Evolutionary conservation across 2,797 vertebrate genomes (phyloP), one percentile per base, ranked within the genome.

Genomic region (Acipenser ruthenus): DNA sequence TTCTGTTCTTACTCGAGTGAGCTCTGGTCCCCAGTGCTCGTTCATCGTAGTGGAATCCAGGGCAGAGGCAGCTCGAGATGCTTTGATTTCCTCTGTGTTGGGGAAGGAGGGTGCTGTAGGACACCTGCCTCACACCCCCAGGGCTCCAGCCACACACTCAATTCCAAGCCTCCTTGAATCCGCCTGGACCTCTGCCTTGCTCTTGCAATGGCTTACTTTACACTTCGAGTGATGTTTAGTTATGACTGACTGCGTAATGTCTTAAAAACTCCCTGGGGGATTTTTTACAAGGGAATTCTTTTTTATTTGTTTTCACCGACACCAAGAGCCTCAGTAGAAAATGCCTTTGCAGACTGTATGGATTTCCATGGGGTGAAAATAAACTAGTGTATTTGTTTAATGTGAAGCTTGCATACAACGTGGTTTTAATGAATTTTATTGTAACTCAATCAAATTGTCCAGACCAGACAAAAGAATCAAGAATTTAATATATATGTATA

Each of bases 171-270:
- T 53, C 60, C 53, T 8, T n/a, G 13, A 23, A 50, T 63, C 59
- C 47, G 23, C 50, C 60, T 23, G 68, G 15, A 11, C 49, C 56
- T 7, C n/a, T 37, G 37, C 47, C 55, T 70, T 68, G 53, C 58
- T 77, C 59, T 61, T 66, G 70, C 75, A 77, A 71, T 55, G 70
- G 67, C 74, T 71, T 73, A 50, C 48, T 12, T 6, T 58, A 13
- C 11, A n/a, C 55, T 78, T 85, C 2, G 23, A 84, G 82, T 84
- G 81, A 84, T 84, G 74, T 78, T 82, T 84, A 84, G 80, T 82
- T 80, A 83, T 80, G 79, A 82, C 79, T 83, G 82, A 81, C 79
- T 83, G 78, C 75, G 72, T 84, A 82, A 83, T 79, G 77, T 76
- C 77, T 79, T 70, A 80, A 85, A 86, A 59, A 72, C 72, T 84